Percentiles rank a stretch among this genome's conserved stretches.
phyloP scores from a whole-genome alignment of 2,888 invertebrate species.

The Tiliacea aurago region DNA sequence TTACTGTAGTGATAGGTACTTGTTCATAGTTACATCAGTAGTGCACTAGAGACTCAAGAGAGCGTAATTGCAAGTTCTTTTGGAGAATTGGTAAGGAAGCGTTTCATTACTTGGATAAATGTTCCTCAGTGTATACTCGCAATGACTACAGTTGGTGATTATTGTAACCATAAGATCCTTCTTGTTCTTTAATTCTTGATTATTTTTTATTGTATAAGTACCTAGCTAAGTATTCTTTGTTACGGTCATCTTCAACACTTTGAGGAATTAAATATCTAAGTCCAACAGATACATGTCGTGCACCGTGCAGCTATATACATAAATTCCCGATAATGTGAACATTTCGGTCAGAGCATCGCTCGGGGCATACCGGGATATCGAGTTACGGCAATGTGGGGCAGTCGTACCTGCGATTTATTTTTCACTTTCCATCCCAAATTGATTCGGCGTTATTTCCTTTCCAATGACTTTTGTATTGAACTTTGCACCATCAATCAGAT shows the following conservation, averaged over 20 bases:
- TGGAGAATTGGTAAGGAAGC: background rate
- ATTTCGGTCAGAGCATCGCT: slow-evolving; percentile 55
- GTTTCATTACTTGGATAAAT: background rate
- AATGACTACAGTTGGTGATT: background rate
- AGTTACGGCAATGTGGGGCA: slow-evolving; percentile 58
- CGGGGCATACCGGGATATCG: slow-evolving; percentile 59
- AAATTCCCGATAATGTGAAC: slow-evolving; percentile 55
- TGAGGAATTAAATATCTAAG: background rate
- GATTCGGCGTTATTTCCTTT: slow-evolving; percentile 64
- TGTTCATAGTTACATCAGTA: background rate
- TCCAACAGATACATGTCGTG: slow-evolving; percentile 18
- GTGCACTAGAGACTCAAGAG: background rate
- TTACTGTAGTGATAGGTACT: background rate
- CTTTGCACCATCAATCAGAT: slow-evolving; percentile 49
- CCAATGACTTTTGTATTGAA: slow-evolving; percentile 62
- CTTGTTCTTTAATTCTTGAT: background rate
- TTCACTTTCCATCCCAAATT: slow-evolving; percentile 65
- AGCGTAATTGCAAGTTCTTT: background rate
- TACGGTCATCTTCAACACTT: background rate
- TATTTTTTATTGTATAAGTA: background rate
- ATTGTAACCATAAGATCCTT: background rate
- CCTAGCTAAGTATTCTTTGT: background rate
- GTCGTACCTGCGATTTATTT: slow-evolving; percentile 68
- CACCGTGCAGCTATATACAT: slow-evolving; percentile 21
- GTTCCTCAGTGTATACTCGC: background rate